These are phyloP conservation scores for Drosophila conformis DNA, from an alignment of 2,888 invertebrate species.

Conservation along the genomic window DNA sequence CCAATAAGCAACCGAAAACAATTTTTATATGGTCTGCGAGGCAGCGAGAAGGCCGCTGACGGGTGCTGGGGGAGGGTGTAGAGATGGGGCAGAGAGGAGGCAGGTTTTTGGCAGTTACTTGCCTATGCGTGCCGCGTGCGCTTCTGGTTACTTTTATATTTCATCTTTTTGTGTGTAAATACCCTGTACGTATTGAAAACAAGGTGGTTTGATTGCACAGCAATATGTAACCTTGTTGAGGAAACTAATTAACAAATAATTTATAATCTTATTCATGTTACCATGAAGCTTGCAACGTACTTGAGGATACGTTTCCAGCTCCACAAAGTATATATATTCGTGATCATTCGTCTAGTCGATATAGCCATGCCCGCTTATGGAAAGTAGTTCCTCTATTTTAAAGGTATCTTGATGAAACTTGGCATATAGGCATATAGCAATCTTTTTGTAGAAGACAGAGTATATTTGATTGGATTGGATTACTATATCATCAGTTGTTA, in stretches of 20 bases:
- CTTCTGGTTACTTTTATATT: slow-evolving; percentile 45
- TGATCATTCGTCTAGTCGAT: too few species aligned
- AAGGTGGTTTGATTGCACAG: background rate
- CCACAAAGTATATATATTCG: too few species aligned
- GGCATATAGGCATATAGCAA: too few species aligned
- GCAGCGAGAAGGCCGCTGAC: background rate
- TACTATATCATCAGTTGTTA: too few species aligned
- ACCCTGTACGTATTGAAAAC: background rate
- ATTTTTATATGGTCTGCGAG: slow-evolving; percentile 63
- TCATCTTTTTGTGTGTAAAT: slow-evolving; percentile 26
- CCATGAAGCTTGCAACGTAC: too few species aligned
- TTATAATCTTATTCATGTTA: background rate
- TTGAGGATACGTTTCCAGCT: too few species aligned
- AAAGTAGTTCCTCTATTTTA: too few species aligned
- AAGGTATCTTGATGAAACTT: too few species aligned
- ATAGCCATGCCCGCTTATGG: too few species aligned
- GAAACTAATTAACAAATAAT: background rate
- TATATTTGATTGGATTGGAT: too few species aligned
- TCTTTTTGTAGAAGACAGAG: too few species aligned
- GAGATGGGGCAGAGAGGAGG: background rate
- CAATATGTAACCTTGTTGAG: background rate
- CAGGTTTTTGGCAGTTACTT: slow-evolving; percentile 18
- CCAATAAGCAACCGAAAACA: slow-evolving; percentile 78
- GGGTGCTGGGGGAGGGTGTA: background rate
- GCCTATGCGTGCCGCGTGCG: slow-evolving; percentile 70